Conservation (phyloP, 1,140 invertebrate genomes). For the Tetramorium parvispinum region DNA sequence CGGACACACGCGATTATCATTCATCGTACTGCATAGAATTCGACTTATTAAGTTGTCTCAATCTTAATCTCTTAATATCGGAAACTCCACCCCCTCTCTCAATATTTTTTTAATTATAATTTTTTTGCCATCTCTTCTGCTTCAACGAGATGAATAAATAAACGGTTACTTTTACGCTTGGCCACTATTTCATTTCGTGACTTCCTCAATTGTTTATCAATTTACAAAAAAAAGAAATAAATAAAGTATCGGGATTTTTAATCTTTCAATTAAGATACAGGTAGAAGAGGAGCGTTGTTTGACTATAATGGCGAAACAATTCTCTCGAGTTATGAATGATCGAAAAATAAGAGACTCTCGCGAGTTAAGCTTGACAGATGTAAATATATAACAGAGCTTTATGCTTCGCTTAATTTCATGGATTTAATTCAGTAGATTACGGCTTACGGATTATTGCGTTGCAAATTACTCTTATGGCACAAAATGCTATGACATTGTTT, state of each 20-base stretch:
- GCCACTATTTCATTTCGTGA: neutral
- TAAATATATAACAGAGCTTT: slow-evolving; percentile 21
- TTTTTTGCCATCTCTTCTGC: neutral
- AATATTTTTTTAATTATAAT: neutral
- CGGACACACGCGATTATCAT: neutral
- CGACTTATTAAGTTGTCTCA: neutral
- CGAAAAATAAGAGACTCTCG: neutral
- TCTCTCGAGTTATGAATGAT: neutral
- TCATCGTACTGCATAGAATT: neutral
- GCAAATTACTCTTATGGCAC: slow-evolving; percentile 11
- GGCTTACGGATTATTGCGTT: slow-evolving; percentile 12
- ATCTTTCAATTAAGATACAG: neutral
- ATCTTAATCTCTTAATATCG: neutral
- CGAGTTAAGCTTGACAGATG: neutral
- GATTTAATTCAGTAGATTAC: neutral
- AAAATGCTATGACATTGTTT: neutral
- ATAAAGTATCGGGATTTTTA: neutral
- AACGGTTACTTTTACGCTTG: neutral
- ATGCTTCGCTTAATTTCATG: neutral
- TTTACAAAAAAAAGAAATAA: neutral
- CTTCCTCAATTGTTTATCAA: neutral
- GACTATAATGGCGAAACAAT: slow-evolving; percentile 1
- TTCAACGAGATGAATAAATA: neutral
- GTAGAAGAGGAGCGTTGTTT: neutral
- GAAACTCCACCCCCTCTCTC: neutral